A percentile compares a stretch with the other conserved stretches of the same genome.
These are phyloP conservation scores for Helobdella robusta DNA, from an alignment of 2,888 invertebrate species.

Conservation along the genomic window DNA sequence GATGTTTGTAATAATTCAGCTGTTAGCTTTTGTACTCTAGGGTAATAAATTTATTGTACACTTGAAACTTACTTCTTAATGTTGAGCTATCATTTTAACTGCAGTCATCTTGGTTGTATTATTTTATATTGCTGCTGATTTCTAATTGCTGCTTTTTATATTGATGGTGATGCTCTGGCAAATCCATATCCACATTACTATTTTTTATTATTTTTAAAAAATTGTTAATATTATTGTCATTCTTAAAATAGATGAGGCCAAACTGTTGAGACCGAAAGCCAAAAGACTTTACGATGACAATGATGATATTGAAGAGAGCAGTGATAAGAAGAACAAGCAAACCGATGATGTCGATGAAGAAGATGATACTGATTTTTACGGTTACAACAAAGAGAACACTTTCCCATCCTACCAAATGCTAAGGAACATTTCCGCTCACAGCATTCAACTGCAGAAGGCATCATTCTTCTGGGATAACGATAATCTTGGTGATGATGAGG, in stretches of 20 bases:
- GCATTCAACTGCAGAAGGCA: conserved; percentile 71
- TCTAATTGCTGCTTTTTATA: no score
- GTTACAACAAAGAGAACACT: background rate
- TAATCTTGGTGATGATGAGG: conserved; percentile 27
- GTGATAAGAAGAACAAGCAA: conserved; percentile 7
- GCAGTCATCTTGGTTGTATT: no score
- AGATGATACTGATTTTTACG: background rate
- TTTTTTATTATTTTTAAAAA: no score
- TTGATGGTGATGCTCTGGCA: no score
- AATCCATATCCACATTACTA: no score
- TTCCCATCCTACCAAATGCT: conserved; percentile 39
- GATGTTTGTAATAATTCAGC: background rate
- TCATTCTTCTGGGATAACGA: conserved; percentile 58
- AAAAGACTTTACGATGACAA: background rate
- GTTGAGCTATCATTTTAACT: no score
- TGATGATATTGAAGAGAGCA: background rate
- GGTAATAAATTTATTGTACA: no score
- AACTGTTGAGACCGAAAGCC: no score
- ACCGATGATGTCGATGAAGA: conserved; percentile 31
- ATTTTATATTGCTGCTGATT: no score
- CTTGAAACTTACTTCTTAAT: no score
- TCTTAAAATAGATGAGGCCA: no score
- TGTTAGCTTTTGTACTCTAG: background rate
- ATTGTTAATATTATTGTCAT: no score
- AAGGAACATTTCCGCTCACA: conserved; percentile 43